phyloP scores from a whole-genome alignment of 2,888 invertebrate species.

The Leuctra nigra region DNA sequence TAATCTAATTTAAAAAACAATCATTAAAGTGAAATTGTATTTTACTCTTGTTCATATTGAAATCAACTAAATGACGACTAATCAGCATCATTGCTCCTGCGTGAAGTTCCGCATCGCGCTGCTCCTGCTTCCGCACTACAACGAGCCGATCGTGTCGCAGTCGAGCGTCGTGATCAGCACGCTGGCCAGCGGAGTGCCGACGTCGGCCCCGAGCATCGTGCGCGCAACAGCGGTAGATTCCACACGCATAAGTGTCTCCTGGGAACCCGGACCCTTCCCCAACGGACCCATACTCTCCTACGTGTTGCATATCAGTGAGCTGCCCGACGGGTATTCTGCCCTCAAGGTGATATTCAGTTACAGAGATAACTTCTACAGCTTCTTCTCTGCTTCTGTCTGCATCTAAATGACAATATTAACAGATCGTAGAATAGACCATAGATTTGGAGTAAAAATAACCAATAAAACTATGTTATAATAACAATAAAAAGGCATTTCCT shows the following conservation, averaged over 20 bases:
- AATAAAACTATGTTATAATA: too few relatives aligned
- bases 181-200: constrained; percentile 62
- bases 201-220: constrained; percentile 68
- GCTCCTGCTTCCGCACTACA: constrained; percentile 61
- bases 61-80: too few relatives aligned
- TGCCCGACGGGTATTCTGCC: constrained; percentile 51
- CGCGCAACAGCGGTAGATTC: constrained; percentile 73
- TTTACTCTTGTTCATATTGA: too few relatives aligned
- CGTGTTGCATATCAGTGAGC: constrained; percentile 61
- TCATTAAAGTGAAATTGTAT: too few relatives aligned
- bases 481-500: too few relatives aligned
- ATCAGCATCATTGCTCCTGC: too few relatives aligned
- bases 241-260: constrained; percentile 76
- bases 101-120: constrained; percentile 88
- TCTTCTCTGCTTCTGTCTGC: too few relatives aligned
- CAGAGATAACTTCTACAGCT: too few relatives aligned
- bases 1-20: too few relatives aligned
- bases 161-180: constrained; percentile 73
- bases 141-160: constrained; percentile 63
- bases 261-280: constrained; percentile 80
- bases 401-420: too few relatives aligned
- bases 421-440: too few relatives aligned
- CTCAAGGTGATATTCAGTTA: constrained; percentile 55
- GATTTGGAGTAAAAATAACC: too few relatives aligned
- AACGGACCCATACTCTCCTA: constrained; percentile 86